Evolutionary conservation across 1,140 invertebrate species (phyloP).

Genomic region (Pseudomyrmex pallidus): DNA sequence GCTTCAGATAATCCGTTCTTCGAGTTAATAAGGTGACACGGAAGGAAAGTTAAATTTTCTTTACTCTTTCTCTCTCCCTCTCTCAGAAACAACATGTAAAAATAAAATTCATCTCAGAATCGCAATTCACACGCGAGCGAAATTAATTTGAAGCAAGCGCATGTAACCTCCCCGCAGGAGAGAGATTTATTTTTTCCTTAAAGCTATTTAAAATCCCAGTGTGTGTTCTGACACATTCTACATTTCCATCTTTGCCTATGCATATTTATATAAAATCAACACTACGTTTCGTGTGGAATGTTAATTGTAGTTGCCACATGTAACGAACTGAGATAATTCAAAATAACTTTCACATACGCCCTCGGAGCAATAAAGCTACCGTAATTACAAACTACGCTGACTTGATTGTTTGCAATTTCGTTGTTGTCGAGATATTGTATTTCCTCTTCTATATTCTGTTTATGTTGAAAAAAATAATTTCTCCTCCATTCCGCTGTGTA

Average conservation of each 20-base stretch:
- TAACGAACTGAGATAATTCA: neutral
- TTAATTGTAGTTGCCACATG: conserved; percentile 25
- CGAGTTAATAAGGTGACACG: conserved; percentile 23
- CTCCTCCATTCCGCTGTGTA: neutral
- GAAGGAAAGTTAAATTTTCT: neutral
- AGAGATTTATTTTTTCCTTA: too few relatives aligned
- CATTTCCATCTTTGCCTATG: neutral
- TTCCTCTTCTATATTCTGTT: neutral
- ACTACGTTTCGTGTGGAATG: conserved; percentile 18
- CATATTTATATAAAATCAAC: conserved; percentile 20
- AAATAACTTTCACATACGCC: neutral
- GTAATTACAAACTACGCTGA: neutral
- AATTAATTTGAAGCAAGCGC: too few relatives aligned
- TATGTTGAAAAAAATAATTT: neutral
- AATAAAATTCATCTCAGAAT: neutral
- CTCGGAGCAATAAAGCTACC: neutral
- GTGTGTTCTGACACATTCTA: conserved; percentile 7
- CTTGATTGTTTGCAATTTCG: neutral
- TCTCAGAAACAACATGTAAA: neutral
- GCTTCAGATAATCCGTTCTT: conserved; percentile 32
- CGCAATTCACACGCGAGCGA: too few relatives aligned
- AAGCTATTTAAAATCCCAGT: neutral
- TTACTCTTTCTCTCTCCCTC: neutral
- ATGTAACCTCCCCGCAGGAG: too few relatives aligned
- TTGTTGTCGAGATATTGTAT: neutral